These are phyloP conservation scores for Apodemus speciosus DNA, from an alignment of 2,113 vertebrate species.

Conservation along the genomic window DNA sequence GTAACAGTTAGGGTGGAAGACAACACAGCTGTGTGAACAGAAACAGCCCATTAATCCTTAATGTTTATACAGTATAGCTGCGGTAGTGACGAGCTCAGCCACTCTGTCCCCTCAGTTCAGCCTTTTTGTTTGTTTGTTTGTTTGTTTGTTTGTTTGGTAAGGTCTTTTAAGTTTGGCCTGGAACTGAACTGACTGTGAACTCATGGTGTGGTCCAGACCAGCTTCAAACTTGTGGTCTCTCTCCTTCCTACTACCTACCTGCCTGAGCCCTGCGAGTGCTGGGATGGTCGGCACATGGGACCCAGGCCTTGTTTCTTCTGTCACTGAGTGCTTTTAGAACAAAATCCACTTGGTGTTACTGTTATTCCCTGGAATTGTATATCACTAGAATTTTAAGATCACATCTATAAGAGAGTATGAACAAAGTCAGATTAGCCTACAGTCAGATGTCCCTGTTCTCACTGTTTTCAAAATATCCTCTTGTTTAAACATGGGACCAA, in stretches of 20 bases:
- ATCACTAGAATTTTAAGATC: constrained; percentile 24
- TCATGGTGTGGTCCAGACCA: not conserved
- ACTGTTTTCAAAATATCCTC: not conserved
- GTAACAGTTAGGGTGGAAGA: not conserved
- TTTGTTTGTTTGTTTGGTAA: not conserved
- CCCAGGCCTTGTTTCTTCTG: not conserved
- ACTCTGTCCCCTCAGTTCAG: not conserved
- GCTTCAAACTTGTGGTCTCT: not conserved
- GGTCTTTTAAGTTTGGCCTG: not conserved
- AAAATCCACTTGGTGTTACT: not conserved
- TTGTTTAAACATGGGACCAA: constrained; percentile 1
- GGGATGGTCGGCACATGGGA: too few relatives aligned
- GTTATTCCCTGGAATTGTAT: not conserved
- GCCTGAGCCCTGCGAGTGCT: not conserved
- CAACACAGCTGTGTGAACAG: not conserved
- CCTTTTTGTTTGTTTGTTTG: not conserved
- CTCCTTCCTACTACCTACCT: not conserved
- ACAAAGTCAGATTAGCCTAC: not conserved
- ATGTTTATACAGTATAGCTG: not conserved
- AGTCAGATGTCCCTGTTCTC: not conserved
- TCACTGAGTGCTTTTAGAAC: not conserved
- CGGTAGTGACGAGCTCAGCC: not conserved
- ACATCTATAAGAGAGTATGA: not conserved
- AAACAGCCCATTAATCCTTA: not conserved
- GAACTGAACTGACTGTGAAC: not conserved